These are phyloP conservation scores for Elgaria multicarinata DNA, from an alignment of 2,113 vertebrate species.

Conservation along the genomic window DNA sequence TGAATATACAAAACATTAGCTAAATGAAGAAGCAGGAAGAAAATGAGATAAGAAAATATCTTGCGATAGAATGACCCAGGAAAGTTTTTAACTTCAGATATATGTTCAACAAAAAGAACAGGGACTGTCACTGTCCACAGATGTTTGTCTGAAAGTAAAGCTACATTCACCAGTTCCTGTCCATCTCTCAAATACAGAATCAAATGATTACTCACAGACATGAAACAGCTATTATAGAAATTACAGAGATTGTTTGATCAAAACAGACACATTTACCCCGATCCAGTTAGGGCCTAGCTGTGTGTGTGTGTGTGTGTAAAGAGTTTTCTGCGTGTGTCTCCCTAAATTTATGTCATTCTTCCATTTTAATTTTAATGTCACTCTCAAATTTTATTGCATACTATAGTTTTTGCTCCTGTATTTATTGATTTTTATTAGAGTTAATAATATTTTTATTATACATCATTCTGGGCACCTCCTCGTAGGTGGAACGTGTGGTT, in stretches of 20 bases:
- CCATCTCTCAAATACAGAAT: neutral
- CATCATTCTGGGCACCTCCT: neutral
- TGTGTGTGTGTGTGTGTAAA: neutral
- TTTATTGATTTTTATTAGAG: too few species aligned
- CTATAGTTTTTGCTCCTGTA: neutral
- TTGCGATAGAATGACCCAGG: neutral
- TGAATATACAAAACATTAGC: accelerated
- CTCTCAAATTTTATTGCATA: neutral
- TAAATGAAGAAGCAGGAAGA: neutral
- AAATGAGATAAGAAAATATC: neutral
- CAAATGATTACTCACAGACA: neutral
- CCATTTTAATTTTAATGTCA: neutral
- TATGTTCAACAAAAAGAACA: neutral
- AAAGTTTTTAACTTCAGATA: neutral
- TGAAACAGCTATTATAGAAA: neutral
- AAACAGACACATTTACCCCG: neutral
- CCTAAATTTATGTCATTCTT: neutral
- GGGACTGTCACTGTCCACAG: neutral
- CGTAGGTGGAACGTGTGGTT: neutral
- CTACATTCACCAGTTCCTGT: neutral
- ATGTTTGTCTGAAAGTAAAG: neutral
- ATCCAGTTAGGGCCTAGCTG: neutral
- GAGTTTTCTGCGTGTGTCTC: neutral
- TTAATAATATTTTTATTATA: neutral
- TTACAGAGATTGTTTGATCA: neutral